Base-by-base conservation (phyloP, 2,113 vertebrate species). In the Stomatorhinus ivindoensis region DNA sequence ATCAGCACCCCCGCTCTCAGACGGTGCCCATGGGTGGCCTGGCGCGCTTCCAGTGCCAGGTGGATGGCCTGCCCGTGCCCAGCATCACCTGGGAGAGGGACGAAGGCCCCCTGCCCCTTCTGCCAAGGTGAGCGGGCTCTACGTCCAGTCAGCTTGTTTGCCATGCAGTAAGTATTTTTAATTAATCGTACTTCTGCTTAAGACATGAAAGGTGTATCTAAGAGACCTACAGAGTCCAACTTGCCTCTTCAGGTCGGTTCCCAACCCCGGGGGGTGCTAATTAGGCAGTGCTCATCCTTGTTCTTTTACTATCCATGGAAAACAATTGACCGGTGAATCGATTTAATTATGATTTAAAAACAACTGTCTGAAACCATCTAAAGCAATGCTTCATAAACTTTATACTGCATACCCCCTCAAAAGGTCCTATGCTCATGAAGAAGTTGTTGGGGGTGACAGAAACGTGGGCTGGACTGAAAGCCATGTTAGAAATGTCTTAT, bases 81-180 rank as follows among this genome's bases (percentile, higher is more conserved):
- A 87, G 94, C 90, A 97, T 99, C 92, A 97, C 96, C 0, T 99
- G 98, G 98, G 97, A 99, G 93, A 99, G 97, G 93, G 95, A 99
- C 93, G 93, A 94, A 21, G 91, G 89, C 88, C 88, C 94, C 1
- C 85, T 99, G 86, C 94, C 96, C 10, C 89, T 94, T 55, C 95
- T 96, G n/a, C 92, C 95, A 85, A 97, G 98, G 98, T 99, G 94
- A 96, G 92, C 89, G 65, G 31, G 35, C 58, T 27, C 51, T 47
- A 8, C 47, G 21, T n/a, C 46, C 69, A 69, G 13, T 31, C 13
- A 17, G 11, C 48, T 50, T 50, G 48, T 50, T 50, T 50, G 48
- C 48, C 48, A 50, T 50, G 48, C 48, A 50, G 48, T 50, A 48
- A 53, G 51, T 53, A 19, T 53, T 53, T 53, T 53, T 19, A 4